A percentile compares a stretch with the other conserved stretches of the same genome.
These are phyloP conservation scores for Strongylocentrotus purpuratus DNA, from an alignment of 35 echinoderm and acorn worm genomes.

Conservation along the genomic window DNA sequence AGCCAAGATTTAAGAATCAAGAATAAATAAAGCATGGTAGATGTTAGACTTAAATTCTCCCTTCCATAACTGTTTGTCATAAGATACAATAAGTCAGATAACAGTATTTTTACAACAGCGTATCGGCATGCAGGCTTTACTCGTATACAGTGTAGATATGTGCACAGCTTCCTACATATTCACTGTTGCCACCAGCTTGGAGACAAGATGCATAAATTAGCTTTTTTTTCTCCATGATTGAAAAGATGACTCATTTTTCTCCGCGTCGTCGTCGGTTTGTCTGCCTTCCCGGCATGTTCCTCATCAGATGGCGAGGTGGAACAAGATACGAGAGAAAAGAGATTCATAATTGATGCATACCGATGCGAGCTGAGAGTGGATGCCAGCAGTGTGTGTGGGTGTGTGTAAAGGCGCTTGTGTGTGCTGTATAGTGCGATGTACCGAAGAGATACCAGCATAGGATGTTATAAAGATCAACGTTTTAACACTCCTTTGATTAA, in stretches of 20 bases:
- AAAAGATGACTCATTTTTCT: slow-evolving; percentile 13
- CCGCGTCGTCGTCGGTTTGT: background rate
- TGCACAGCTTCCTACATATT: background rate
- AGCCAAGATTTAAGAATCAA: no score
- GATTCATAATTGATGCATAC: slow-evolving; percentile 18
- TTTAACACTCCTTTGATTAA: background rate
- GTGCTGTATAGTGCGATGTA: background rate
- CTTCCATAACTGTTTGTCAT: no score
- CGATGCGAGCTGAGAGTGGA: background rate
- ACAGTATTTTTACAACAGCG: no score
- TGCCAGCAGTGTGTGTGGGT: background rate
- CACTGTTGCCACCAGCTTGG: background rate
- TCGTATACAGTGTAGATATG: background rate
- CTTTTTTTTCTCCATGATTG: background rate
- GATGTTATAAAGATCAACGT: no score
- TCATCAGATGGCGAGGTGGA: background rate
- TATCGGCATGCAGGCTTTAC: no score
- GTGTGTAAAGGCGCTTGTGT: background rate
- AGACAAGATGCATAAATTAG: slow-evolving; percentile 4
- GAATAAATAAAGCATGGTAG: no score
- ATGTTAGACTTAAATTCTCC: no score
- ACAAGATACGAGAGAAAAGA: background rate
- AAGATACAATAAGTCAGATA: no score
- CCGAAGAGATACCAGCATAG: no score
- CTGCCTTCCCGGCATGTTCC: background rate